These are phyloP conservation scores for Rhineura floridana DNA, from an alignment of 2,113 vertebrate genomes.

Conservation along the genomic window DNA sequence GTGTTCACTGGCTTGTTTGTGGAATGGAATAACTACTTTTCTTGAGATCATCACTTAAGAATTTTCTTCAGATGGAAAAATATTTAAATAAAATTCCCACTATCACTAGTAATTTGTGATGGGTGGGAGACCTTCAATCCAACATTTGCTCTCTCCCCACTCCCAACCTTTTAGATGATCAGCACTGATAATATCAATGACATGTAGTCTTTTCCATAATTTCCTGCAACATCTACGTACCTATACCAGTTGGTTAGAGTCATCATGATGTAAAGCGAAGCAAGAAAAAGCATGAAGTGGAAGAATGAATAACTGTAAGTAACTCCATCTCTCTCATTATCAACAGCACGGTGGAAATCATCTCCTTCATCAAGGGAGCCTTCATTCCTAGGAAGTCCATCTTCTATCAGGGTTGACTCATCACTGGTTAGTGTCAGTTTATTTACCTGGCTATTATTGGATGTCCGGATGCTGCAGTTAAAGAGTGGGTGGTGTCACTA, in stretches of 20 bases:
- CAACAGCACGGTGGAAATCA: constrained; percentile 81
- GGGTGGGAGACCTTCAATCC: neutral
- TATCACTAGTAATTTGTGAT: neutral
- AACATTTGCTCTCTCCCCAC: neutral
- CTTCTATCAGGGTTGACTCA: constrained; percentile 94
- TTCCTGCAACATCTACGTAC: constrained; percentile 68
- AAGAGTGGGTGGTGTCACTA: neutral
- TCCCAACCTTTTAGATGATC: neutral
- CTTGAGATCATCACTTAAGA: neutral
- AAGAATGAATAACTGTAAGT: constrained; percentile 99
- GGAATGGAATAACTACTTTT: neutral
- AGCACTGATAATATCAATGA: neutral
- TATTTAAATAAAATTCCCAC: neutral
- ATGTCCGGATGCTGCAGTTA: constrained; percentile 89
- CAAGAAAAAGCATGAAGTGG: constrained; percentile 98
- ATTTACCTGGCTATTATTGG: constrained; percentile 93
- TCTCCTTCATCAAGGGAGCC: constrained; percentile 83
- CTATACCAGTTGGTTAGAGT: constrained; percentile 99
- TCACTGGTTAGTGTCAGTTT: constrained; percentile 95
- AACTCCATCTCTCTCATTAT: constrained; percentile 95
- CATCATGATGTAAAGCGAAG: constrained; percentile 99
- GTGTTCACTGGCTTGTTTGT: neutral
- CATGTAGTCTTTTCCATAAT: neutral
- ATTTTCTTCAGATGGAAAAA: neutral
- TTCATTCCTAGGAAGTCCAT: constrained; percentile 82